Base-by-base conservation (phyloP, 2,797 vertebrate species). In the Chaunax sp. region DNA sequence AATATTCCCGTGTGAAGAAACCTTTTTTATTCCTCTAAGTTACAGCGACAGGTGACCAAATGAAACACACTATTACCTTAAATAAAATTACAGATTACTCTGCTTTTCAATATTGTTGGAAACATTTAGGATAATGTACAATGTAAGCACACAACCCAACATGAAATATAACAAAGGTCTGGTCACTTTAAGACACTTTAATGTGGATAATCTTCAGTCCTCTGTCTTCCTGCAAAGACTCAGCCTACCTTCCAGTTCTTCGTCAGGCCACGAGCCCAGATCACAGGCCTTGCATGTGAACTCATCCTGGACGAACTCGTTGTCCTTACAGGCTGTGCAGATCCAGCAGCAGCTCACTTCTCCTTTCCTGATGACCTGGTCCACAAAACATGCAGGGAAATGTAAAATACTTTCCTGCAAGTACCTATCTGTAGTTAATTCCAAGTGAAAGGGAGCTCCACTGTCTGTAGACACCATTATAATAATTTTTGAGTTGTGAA, bases 311-410 rank as follows among this genome's bases (percentile, higher is more conserved):
- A 98, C 97, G 1, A 88, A 95, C 64, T 99, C 98, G 2, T 99
- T 99, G 87, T 99, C 97, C 77, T 99, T 99, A 83, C 98, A 99
- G 54, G 95, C 93, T 0, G 97, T 99, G 73, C 98, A 99, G 86
- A 99, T 98, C 98, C 98, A 99, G 87, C 98, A 99, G 92, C 98
- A 99, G 82, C 98, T 99, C 84, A 99, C 98, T 78, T 99, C 98
- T 58, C 98, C 98, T 82, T 99, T 99, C 65, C 97, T 95, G 81
- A 99, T 99, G 80, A 99, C 98, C 98, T 99, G 83, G 19, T 50
- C 16, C 0, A 49, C 8, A 25, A 71, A 81, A 53, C 19, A 55
- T 9, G 6, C 1, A 63, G 6, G 37, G 33, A 70, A 33, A 62
- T 37, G 3, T 62, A 60, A 30, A 44, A 55, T 15, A 26, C 3